phyloP scores from a whole-genome alignment of 2,888 invertebrate genomes.

The Muscina levida region DNA sequence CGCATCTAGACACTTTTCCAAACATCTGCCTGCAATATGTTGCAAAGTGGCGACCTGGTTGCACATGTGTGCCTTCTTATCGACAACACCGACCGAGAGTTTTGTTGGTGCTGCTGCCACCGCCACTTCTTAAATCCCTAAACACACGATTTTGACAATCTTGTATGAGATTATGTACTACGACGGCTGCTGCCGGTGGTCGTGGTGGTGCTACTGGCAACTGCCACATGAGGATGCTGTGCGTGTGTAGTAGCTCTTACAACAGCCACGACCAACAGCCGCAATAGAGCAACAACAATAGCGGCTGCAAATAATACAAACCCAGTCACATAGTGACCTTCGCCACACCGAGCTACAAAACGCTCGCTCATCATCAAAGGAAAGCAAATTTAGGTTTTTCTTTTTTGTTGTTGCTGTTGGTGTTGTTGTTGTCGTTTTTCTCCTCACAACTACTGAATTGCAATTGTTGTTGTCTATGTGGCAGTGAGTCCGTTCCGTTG shows the following conservation, averaged over 20 bases:
- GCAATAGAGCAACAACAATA: not conserved
- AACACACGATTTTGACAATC: conserved; percentile 65
- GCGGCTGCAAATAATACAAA: conserved; percentile 38
- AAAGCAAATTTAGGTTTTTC: conserved; percentile 46
- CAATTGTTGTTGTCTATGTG: conserved; percentile 21
- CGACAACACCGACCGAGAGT: not conserved
- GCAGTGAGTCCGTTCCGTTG: not conserved
- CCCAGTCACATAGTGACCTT: conserved; percentile 71
- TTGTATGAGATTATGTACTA: conserved; percentile 24
- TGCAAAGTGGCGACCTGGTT: conserved; percentile 32
- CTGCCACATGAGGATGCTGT: conserved; percentile 40
- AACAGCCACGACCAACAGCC: conserved; percentile 33
- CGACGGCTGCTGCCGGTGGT: not conserved
- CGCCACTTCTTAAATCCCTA: conserved; percentile 54
- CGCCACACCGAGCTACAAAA: conserved; percentile 56
- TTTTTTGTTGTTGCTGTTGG: no score
- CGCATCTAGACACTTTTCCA: conserved; percentile 40
- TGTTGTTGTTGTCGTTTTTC: no score
- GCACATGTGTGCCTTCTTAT: conserved; percentile 56
- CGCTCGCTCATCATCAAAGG: conserved; percentile 23
- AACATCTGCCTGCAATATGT: conserved; percentile 64
- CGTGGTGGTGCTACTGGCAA: not conserved
- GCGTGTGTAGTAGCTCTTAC: conserved; percentile 61
- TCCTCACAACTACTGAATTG: not conserved
- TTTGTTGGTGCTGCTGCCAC: not conserved